phyloP scores from a whole-genome alignment of 2,888 invertebrate genomes.

The Omphaloscelis lunosa region DNA sequence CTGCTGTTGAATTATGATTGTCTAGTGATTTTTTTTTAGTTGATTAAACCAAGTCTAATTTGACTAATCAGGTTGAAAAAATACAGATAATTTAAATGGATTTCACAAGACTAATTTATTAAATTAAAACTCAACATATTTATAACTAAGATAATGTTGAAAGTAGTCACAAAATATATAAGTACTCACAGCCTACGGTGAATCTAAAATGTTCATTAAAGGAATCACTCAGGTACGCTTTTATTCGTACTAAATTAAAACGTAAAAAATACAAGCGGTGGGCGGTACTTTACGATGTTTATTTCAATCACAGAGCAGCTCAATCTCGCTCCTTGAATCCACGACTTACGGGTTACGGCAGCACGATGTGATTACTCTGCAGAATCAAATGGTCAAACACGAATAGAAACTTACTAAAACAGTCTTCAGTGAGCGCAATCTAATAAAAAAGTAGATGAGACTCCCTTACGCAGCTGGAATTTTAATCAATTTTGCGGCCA shows the following conservation, averaged over 20 bases:
- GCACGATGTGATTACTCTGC: conserved; percentile 64
- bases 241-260: conserved; percentile 60
- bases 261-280: conserved; percentile 49
- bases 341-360: conserved; percentile 32
- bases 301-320: conserved; percentile 46
- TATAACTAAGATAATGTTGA: conserved; percentile 3
- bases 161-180: conserved; percentile 26
- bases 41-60: background rate
- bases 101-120: background rate
- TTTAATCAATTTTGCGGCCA: conserved; percentile 89
- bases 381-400: conserved; percentile 71
- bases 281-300: conserved; percentile 53
- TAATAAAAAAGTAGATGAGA: conserved; percentile 84
- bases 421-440: conserved; percentile 78
- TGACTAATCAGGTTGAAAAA: background rate
- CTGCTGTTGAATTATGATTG: conserved; percentile 14
- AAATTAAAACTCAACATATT: background rate
- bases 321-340: conserved; percentile 19
- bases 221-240: conserved; percentile 50
- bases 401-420: conserved; percentile 74
- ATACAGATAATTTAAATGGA: background rate
- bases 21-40: background rate
- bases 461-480: conserved; percentile 85
- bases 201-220: conserved; percentile 56
- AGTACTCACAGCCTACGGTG: conserved; percentile 9